Base-by-base conservation (phyloP, 2,888 invertebrate genomes). In the Branchellion lobata region DNA sequence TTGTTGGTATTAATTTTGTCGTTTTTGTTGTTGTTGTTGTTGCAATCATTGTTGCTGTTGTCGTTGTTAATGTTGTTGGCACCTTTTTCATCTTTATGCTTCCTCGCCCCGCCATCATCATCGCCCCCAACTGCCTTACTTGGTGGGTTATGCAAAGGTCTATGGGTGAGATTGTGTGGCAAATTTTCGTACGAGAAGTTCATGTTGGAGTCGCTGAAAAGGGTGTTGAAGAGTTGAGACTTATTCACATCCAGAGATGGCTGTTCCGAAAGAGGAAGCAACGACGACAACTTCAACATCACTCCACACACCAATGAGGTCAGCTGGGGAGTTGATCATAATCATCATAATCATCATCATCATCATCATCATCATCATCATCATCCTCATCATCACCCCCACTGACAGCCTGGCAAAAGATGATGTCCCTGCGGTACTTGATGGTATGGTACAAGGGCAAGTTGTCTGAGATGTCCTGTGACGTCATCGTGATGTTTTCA, bases 341-440 rank as follows among this genome's bases (percentile, higher is more conserved):
- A 40, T 40, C 40, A 40, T 5, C 8, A 40, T n/a, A n/a, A n/a
- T n/a, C n/a, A n/a, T n/a, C n/a, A n/a, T n/a, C n/a, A n/a, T n/a
- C n/a, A n/a, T n/a, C n/a, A n/a, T n/a, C n/a, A n/a, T n/a, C n/a
- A n/a, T n/a, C n/a, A n/a, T n/a, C n/a, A n/a, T n/a, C n/a, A n/a
- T n/a, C n/a, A n/a, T n/a, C n/a, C n/a, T n/a, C n/a, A n/a, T n/a
- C n/a, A n/a, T n/a, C n/a, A n/a, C n/a, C n/a, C n/a, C 24, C 94
- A 93, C 87, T 96, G 94, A 79, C 96, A 89, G 83, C 83, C 47
- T 83, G 83, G 18, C 81, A 79, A 79, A 83, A 83, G 61, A 83
- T 81, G 24, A 83, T 81, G 72, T 83, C 83, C 33, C 82, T 76
- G 53, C 96, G 82, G 82, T 85, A 85, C 81, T 86, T 86, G 51